These are phyloP conservation scores for Gila orcuttii DNA, from an alignment of 2,113 vertebrate genomes.

Conservation along the genomic window DNA sequence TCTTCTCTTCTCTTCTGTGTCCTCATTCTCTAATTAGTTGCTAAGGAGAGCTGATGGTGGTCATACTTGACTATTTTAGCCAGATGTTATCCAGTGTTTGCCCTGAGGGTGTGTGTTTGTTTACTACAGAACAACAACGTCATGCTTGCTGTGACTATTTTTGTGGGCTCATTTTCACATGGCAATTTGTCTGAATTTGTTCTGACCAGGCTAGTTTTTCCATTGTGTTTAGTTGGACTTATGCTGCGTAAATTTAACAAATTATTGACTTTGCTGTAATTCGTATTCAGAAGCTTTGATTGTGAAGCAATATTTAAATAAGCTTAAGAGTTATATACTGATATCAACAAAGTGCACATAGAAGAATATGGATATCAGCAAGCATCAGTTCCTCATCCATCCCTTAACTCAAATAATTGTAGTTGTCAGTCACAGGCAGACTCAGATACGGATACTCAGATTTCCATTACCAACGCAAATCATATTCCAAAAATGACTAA, in stretches of 20 bases:
- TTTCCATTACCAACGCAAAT: slow-evolving; percentile 66
- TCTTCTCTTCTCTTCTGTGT: slow-evolving; percentile 64
- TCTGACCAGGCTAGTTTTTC: background rate
- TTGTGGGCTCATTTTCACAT: slow-evolving; percentile 61
- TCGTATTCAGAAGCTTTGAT: background rate
- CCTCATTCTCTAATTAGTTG: slow-evolving; percentile 75
- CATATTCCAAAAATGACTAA: slow-evolving; percentile 71
- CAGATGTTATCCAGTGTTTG: slow-evolving; percentile 76
- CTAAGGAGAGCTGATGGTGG: slow-evolving; percentile 67
- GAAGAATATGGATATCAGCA: slow-evolving; percentile 53
- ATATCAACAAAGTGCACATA: slow-evolving; percentile 24
- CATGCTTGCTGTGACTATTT: slow-evolving; percentile 61
- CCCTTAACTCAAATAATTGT: slow-evolving; percentile 57
- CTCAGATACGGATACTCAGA: slow-evolving; percentile 58
- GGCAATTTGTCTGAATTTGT: slow-evolving; percentile 39
- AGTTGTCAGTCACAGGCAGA: slow-evolving; percentile 60
- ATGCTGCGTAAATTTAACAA: slow-evolving; percentile 18
- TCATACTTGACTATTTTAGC: slow-evolving; percentile 70
- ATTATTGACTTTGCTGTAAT: slow-evolving; percentile 29
- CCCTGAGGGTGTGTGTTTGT: slow-evolving; percentile 71
- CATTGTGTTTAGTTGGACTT: background rate
- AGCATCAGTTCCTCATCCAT: slow-evolving; percentile 50
- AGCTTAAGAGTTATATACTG: background rate
- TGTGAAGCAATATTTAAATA: background rate
- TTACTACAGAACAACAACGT: slow-evolving; percentile 74